A percentile compares a stretch with the other conserved stretches of the same genome.
These are phyloP conservation scores for Melangyna quadrimaculata DNA, from an alignment of 2,888 invertebrate species.

Conservation along the genomic window DNA sequence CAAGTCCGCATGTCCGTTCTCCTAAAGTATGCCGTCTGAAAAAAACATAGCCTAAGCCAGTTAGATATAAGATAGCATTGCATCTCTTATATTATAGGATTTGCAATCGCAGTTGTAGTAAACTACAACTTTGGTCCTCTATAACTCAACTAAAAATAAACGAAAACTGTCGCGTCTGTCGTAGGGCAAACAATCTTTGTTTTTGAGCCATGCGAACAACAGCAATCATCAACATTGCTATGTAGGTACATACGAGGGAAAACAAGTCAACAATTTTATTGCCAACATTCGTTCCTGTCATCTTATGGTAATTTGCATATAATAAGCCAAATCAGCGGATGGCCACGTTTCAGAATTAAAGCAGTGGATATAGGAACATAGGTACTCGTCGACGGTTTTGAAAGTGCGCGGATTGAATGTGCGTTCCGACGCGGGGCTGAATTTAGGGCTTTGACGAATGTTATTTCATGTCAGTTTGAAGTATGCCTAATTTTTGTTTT, in stretches of 20 bases:
- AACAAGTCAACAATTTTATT: slow-evolving; percentile 67
- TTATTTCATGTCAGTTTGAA: slow-evolving; percentile 36
- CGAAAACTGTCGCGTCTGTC: slow-evolving; percentile 43
- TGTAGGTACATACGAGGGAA: neutral
- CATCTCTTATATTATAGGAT: slow-evolving; percentile 15
- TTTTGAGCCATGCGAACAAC: slow-evolving; percentile 38
- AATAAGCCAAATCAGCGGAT: slow-evolving; percentile 80
- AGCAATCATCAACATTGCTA: slow-evolving; percentile 47
- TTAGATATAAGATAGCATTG: slow-evolving; percentile 56
- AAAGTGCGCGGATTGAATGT: slow-evolving; percentile 4
- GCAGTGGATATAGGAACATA: slow-evolving; percentile 23
- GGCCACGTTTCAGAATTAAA: slow-evolving; percentile 77
- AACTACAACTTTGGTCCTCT: slow-evolving; percentile 37
- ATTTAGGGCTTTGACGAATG: slow-evolving; percentile 42
- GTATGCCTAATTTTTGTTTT: slow-evolving; percentile 42
- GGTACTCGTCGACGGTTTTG: neutral
- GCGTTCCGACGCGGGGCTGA: slow-evolving; percentile 45
- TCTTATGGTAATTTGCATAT: slow-evolving; percentile 80
- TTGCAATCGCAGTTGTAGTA: slow-evolving; percentile 1
- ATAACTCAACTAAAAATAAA: slow-evolving; percentile 45
- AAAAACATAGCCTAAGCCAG: no score
- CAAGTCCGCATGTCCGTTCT: neutral
- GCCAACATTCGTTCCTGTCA: slow-evolving; percentile 73
- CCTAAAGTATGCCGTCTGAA: no score
- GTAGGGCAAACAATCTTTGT: slow-evolving; percentile 41